Conservation (phyloP, 2,888 invertebrate species). For the Oscheius sp. region DNA sequence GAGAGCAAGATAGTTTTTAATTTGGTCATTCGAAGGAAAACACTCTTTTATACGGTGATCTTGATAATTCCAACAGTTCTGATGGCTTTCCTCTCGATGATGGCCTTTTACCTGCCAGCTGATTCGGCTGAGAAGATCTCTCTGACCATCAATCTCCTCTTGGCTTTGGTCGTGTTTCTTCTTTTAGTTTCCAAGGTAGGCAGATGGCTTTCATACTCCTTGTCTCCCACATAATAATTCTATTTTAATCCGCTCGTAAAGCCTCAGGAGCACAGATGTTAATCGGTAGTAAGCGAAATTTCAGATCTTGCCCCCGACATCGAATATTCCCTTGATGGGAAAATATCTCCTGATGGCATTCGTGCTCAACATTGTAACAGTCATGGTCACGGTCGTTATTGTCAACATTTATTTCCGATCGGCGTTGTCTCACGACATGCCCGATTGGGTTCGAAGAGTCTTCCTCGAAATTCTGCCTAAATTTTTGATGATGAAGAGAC, state of each 20-base stretch:
- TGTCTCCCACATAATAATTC: neutral
- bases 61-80: slow-evolving; percentile 92
- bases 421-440: slow-evolving; percentile 98
- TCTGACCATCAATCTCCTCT: slow-evolving; percentile 87
- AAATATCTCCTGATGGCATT: slow-evolving; percentile 99
- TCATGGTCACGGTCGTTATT: slow-evolving; percentile 78
- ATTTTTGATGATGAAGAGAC: slow-evolving; percentile 88
- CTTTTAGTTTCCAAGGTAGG: slow-evolving; percentile 88
- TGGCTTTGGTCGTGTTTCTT: slow-evolving; percentile 98
- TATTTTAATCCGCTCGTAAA: slow-evolving; percentile 5
- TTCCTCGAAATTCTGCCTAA: slow-evolving; percentile 85
- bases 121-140: slow-evolving; percentile 88
- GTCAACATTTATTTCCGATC: slow-evolving; percentile 95
- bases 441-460: slow-evolving; percentile 88
- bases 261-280: slow-evolving; percentile 12
- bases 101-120: slow-evolving; percentile 95
- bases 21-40: slow-evolving; percentile 80
- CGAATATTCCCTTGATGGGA: slow-evolving; percentile 95
- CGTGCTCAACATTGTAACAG: slow-evolving; percentile 98
- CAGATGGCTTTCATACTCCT: neutral
- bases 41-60: slow-evolving; percentile 98
- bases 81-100: slow-evolving; percentile 91
- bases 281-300: slow-evolving; percentile 9
- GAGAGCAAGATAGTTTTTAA: slow-evolving; percentile 70
- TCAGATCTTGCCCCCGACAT: slow-evolving; percentile 93